Conservation (phyloP, 2,797 vertebrate species). For the Phrynocephalus forsythii region DNA sequence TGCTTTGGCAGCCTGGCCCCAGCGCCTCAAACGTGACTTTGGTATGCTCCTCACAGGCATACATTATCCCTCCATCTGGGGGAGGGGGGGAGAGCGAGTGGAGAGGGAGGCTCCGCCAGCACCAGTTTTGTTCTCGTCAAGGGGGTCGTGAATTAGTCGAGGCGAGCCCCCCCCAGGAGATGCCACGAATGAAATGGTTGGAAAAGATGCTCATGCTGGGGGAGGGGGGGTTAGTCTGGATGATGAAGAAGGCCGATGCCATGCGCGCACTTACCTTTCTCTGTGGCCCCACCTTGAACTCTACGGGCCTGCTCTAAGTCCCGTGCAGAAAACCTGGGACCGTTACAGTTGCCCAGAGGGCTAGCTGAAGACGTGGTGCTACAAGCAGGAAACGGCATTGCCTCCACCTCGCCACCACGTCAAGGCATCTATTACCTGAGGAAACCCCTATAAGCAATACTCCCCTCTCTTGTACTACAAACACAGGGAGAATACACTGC, state of each 20-base stretch:
- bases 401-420: no score
- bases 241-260: neutral
- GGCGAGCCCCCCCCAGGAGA: conserved; percentile 48
- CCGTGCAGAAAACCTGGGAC: neutral
- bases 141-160: conserved; percentile 61
- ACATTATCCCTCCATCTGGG: conserved; percentile 49
- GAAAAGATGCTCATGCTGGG: neutral
- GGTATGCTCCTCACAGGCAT: conserved; percentile 68
- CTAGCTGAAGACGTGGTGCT: no score
- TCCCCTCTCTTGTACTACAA: no score
- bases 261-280: neutral
- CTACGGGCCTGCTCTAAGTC: neutral
- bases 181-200: conserved; percentile 19
- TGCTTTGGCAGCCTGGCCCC: conserved; percentile 69
- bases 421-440: no score
- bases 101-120: conserved; percentile 59
- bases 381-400: no score
- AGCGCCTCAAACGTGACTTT: conserved; percentile 68
- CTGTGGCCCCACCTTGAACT: neutral
- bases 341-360: no score
- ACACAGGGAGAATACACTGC: no score
- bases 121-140: conserved; percentile 36
- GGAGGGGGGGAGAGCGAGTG: no score
- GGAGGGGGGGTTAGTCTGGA: no score
- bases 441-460: no score